Base-by-base conservation (phyloP, 2,113 vertebrate genomes). In the Antechinus flavipes region DNA sequence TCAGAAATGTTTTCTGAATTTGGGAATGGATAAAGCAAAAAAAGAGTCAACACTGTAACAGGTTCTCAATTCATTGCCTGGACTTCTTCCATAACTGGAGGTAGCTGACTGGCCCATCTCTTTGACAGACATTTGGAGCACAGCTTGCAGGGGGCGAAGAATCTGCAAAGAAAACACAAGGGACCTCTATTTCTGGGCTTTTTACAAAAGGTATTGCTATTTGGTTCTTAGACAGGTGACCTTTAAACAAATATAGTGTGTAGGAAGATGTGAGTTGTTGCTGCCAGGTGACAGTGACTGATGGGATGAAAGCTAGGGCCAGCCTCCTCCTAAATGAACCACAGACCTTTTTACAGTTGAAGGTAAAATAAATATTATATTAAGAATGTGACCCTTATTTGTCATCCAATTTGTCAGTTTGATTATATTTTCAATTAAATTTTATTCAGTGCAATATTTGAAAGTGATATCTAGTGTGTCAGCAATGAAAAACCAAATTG, bases 351-450 rank as follows among this genome's bases (percentile, higher is more conserved):
- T 47, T 24, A 49, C 46, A 50, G 26, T 47, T 47, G 24, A 90
- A 47, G 47, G 27, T 50, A 90, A 84, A 90, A 49, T 25, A 90
- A 90, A 90, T 25, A 90, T 50, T 30, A 50, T 90, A 50, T 90
- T 90, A 50, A 90, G 10, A 50, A 90, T 12, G 5, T 90, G 42
- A 16, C 25, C 89, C 49, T 47, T 50, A 50, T 50, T 50, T 50
- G 47, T 26, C 90, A 90, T 50, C 49, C 49, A 90, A 90, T 90
- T 47, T 90, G 25, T 90, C 89, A 90, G 90, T 90, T 49, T 47
- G 90, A 50, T 90, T 50, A 90, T 90, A 90, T 50, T 90, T 50
- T 26, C 47, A 90, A 90, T 90, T 90, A 90, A 90, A 90, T 90
- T 50, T 90, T 90, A 50, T 90, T 50, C 25, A 50, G 90, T 26